Conservation (phyloP, 2,797 vertebrate species). For the Odontamblyopus lacepedii region DNA sequence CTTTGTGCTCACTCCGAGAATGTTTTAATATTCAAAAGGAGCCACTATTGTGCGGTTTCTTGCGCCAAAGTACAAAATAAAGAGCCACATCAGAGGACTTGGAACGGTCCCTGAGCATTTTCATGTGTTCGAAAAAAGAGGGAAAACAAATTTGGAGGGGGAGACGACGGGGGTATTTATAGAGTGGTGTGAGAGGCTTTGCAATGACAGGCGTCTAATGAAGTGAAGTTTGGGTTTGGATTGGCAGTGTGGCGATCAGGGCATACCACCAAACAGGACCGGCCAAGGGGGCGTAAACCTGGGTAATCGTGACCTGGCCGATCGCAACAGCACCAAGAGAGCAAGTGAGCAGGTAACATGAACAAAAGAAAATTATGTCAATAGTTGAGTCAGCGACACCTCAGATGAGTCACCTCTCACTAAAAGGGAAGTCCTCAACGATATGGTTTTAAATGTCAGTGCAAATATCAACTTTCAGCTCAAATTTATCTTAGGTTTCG, state of each 20-base stretch:
- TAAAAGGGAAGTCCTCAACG: slow-evolving; percentile 49
- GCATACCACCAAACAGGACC: slow-evolving; percentile 69
- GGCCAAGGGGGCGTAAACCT: slow-evolving; percentile 44
- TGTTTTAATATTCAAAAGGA: slow-evolving; percentile 84
- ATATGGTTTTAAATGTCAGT: slow-evolving; percentile 16
- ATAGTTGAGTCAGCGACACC: slow-evolving; percentile 48
- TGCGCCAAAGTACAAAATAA: slow-evolving; percentile 79
- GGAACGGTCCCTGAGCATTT: slow-evolving; percentile 78
- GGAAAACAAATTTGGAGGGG: slow-evolving; percentile 79
- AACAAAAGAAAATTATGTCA: slow-evolving; percentile 6
- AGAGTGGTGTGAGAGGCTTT: slow-evolving; percentile 77
- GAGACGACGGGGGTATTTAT: slow-evolving; percentile 78
- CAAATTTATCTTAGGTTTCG: not conserved
- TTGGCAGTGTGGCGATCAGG: slow-evolving; percentile 72
- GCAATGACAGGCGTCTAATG: slow-evolving; percentile 78
- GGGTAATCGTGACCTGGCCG: slow-evolving; percentile 45
- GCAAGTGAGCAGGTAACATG: not conserved
- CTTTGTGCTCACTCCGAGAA: slow-evolving; percentile 76
- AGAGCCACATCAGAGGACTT: slow-evolving; percentile 81
- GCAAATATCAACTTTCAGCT: slow-evolving; percentile 23
- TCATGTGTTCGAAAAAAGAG: slow-evolving; percentile 68
- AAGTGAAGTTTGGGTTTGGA: slow-evolving; percentile 75
- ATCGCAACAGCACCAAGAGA: slow-evolving; percentile 1
- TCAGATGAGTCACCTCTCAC: slow-evolving; percentile 39
- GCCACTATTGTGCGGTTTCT: slow-evolving; percentile 80